Evolutionary conservation across 2,888 invertebrate genomes (phyloP), one percentile per base, ranked within the genome.

Genomic region (Caenorhabditis angaria): DNA sequence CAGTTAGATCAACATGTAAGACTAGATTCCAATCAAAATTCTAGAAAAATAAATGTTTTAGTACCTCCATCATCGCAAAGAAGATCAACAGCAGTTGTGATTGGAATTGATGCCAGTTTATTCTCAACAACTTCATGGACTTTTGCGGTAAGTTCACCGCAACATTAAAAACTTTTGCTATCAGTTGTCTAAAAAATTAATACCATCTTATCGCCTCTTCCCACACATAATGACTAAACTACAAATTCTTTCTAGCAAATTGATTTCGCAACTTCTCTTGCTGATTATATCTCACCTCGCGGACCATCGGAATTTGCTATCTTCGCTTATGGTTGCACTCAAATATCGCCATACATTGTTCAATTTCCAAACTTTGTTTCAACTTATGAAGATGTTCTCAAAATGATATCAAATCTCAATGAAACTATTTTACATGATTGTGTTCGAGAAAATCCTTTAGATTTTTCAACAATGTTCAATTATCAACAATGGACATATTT

Each of bases 271-370:
- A 27, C 48, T 18, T 59, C 62, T 3, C 59, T 70, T 3, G 56
- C 62, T 24, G 28, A 32, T 18, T 70, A 65, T 28, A 65, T 70
- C 20, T 57, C 54, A 8, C 65, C 58, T 20, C 57, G 65, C 0
- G 70, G 70, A 20, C 62, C 70, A 5, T 55, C 70, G 0, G 65
- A 70, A 48, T 70, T 70, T 35, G 70, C 70, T 3, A 51, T 70
- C 18, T 70, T 70, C 25, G 55, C 62, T 6, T 70, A 65, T 58
- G 70, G 70, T 1, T 70, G 70, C 25, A 61, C 70, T 35, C 50
- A 65, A 35, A 27, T 57, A 4, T 22, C 54, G 2, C 62, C 70
- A 1, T 70, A 56, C 20, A 64, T 55, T 18, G 12, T 4, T 8
- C 65, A 65, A 35, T 70, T 65, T 50, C 70, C 70, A 18, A 59